Base-by-base conservation (phyloP, 2,888 invertebrate genomes). In the Agrilus cyanescens region DNA sequence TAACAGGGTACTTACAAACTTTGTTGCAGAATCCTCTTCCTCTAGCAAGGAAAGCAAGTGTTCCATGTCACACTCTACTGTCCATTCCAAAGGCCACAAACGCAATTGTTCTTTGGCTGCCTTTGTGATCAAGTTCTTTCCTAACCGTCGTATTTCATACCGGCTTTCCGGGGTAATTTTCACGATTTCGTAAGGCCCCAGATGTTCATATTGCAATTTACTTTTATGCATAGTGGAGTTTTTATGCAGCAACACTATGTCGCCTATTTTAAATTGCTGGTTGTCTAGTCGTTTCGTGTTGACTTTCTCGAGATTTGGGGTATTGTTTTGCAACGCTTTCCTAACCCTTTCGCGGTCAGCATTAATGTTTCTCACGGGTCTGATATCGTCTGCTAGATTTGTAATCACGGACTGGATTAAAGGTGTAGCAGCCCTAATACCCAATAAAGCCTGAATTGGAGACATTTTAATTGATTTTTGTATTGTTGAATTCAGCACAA, bases 231-330 rank as follows among this genome's bases (percentile, higher is more conserved):
- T 49, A 34, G 51, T 42, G 12, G 47, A 47, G 20, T 44, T 52
- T 12, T 50, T 42, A 41, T 53, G 51, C 39, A 52, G 39, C 8
- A 53, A 37, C 4, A 54, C 52, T 43, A 52, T 48, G 37, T 50
- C 48, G 25, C 52, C 53, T 12, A 35, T 30, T n/a, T 37, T 14
- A 37, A 31, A 47, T 25, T 46, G 12, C 1, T 45, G 25, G 20
- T 16, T 50, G 33, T 50, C 46, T 34, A 46, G 44, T 32, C 50
- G 41, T 25, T 47, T 50, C 18, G 14, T 14, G 18, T 48, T 48
- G 20, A 45, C 15, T 35, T 35, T 40, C 35, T 34, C 18, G 31
- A 12, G 2, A 37, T 25, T 40, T 41, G 29, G n/a, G n/a, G n/a
- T n/a, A n/a, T 2, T n/a, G n/a, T n/a, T n/a, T n/a, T n/a, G n/a